phyloP scores from a whole-genome alignment of 2,888 invertebrate genomes.

The Phortica magna region DNA sequence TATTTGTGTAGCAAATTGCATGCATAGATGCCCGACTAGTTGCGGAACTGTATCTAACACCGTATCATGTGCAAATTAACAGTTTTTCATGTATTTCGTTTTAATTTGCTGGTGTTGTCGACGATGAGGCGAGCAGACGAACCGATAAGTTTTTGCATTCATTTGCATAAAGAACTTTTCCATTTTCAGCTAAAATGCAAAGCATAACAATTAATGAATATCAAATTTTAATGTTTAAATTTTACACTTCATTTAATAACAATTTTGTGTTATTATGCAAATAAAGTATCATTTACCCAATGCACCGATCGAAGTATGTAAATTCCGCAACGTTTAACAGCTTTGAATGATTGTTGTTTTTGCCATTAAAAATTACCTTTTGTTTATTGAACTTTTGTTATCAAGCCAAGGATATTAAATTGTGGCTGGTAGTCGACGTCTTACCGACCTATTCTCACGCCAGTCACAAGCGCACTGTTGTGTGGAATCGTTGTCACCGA shows the following conservation, averaged over 20 bases:
- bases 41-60: background rate
- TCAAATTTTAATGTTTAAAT: background rate
- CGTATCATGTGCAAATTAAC: background rate
- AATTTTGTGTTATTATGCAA: background rate
- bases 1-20: background rate
- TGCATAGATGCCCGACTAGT: background rate
- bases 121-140: background rate
- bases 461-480: too few relatives aligned
- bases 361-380: too few relatives aligned
- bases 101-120: background rate
- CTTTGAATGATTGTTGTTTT: too few relatives aligned
- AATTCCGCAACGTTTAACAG: too few relatives aligned
- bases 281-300: too few relatives aligned
- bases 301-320: too few relatives aligned
- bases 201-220: background rate
- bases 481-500: too few relatives aligned
- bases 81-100: background rate
- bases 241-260: background rate
- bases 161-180: background rate
- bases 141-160: background rate
- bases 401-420: too few relatives aligned
- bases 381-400: too few relatives aligned
- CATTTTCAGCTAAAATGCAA: background rate
- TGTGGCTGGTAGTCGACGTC: too few relatives aligned
- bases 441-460: too few relatives aligned